Evolutionary conservation across 64 coral and sea anemone genomes (phyloP), one percentile per base, ranked within the genome.

Genomic region (Montipora efflorescens): DNA sequence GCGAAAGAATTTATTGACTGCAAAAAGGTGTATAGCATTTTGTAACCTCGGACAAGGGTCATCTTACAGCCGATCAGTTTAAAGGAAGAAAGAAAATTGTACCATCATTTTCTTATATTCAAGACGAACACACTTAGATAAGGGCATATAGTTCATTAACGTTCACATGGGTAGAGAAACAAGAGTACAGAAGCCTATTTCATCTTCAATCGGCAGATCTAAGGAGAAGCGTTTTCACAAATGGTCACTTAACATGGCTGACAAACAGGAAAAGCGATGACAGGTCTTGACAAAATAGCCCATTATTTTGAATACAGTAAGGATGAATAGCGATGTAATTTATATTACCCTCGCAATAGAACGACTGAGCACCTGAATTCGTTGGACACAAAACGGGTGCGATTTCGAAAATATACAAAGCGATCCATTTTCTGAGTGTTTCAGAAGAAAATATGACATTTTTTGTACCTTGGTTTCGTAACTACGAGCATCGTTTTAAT

Each of bases 391-490:
- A 84, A 69, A 84, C 68, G 16, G 67, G 47, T 36, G 66, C 9
- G 15, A 21, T 71, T 72, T 47, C 19, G 18, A 46, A 16, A 86
- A 86, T 19, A 50, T 48, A 14, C 67, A 84, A 49, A 86, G 71
- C 44, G 43, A 46, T 64, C 47, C 67, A 23, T 86, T 86, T 70
- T 18, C 47, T 5, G 18, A 13, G 16, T 3, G 82, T 86, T 71
- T 86, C 43, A 86, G 68, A 19, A 19, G 44, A 49, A 86, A 86
- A 70, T 69, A 49, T 86, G 20, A 50, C 82, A 72, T 86, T 86
- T 86, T 86, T 86, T 28, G 66, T 86, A 22, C 66, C 64, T 44
- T 49, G 8, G 44, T 86, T 72, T 50, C 18, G 82, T 86, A 49
- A 71, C 82, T 16, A 86, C 5, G 82, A 36, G 66, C 66, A 19